Percentiles rank a stretch among this genome's conserved stretches.
Conservation (phyloP, 2,888 invertebrate genomes). For the Synergus japonicus region DNA sequence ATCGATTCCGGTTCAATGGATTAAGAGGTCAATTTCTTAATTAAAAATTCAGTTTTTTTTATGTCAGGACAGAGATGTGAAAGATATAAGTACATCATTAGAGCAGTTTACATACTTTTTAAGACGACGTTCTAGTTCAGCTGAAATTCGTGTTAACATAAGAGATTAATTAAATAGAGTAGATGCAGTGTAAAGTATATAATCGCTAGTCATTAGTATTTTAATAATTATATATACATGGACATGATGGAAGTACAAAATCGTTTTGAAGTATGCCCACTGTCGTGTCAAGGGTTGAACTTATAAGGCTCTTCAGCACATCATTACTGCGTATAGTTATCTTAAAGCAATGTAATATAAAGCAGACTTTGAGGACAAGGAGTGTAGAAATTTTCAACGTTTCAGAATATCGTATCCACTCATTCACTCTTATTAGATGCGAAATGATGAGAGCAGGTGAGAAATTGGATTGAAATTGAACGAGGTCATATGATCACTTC, state of each 20-base stretch:
- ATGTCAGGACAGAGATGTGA: too few relatives aligned
- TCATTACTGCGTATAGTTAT: slow-evolving; percentile 62
- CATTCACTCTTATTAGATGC: slow-evolving; percentile 20
- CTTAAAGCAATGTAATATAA: slow-evolving; percentile 37
- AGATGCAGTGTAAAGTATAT: slow-evolving; percentile 40
- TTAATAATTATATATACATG: slow-evolving; percentile 57
- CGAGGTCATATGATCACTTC: slow-evolving; percentile 8
- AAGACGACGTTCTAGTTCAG: neutral
- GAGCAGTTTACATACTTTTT: neutral
- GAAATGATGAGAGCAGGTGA: slow-evolving; percentile 16
- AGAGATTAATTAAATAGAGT: neutral
- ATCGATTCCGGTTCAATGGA: neutral
- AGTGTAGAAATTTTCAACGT: slow-evolving; percentile 27
- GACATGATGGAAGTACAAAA: slow-evolving; percentile 48
- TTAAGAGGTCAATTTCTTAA: too few relatives aligned
- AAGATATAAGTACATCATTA: neutral
- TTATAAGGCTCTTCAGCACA: slow-evolving; percentile 52
- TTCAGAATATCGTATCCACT: slow-evolving; percentile 20
- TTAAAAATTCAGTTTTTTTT: too few relatives aligned
- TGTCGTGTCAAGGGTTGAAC: slow-evolving; percentile 55
- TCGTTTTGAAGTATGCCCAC: slow-evolving; percentile 43
- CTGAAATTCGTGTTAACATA: neutral
- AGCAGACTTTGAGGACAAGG: slow-evolving; percentile 2
- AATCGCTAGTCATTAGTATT: slow-evolving; percentile 60
- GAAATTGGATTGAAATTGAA: slow-evolving; percentile 11